Evolutionary conservation across 2,797 vertebrate genomes (phyloP).

Genomic region (Amniataba percoides): DNA sequence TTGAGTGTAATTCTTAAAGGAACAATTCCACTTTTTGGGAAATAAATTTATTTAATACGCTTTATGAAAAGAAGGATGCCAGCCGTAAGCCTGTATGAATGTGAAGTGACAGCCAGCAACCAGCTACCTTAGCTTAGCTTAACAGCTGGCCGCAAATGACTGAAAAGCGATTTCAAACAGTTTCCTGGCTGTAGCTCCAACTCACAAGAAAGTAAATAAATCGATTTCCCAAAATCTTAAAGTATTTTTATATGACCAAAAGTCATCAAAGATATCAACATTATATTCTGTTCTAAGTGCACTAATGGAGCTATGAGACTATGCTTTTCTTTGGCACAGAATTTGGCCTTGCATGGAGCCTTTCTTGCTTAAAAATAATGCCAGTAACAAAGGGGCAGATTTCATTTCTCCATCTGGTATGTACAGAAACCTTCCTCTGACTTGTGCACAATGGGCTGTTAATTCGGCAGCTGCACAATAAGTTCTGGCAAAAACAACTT

Average conservation of each 20-base stretch:
- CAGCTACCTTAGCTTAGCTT: background rate
- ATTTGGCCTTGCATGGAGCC: background rate
- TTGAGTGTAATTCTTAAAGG: background rate
- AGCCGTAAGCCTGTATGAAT: background rate
- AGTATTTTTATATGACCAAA: background rate
- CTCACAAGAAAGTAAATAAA: background rate
- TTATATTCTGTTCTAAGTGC: background rate
- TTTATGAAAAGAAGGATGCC: background rate
- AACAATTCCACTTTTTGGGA: background rate
- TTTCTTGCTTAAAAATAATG: slow-evolving; percentile 25
- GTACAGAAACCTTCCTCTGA: slow-evolving; percentile 24
- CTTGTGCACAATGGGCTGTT: slow-evolving; percentile 60
- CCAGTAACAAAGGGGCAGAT: slow-evolving; percentile 9
- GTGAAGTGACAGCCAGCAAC: background rate
- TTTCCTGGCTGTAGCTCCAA: background rate
- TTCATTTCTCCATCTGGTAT: slow-evolving; percentile 26
- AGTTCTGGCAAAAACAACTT: slow-evolving; percentile 65
- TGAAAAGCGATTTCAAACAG: too few relatives aligned
- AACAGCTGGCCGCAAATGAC: too few relatives aligned
- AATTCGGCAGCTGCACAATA: slow-evolving; percentile 56
- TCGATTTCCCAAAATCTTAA: background rate
- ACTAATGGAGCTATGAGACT: background rate
- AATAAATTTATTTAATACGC: background rate
- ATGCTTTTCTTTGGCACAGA: background rate
- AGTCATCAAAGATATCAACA: background rate